Conservation (phyloP, 2,888 invertebrate genomes). For the Hypomecis punctinalis region DNA sequence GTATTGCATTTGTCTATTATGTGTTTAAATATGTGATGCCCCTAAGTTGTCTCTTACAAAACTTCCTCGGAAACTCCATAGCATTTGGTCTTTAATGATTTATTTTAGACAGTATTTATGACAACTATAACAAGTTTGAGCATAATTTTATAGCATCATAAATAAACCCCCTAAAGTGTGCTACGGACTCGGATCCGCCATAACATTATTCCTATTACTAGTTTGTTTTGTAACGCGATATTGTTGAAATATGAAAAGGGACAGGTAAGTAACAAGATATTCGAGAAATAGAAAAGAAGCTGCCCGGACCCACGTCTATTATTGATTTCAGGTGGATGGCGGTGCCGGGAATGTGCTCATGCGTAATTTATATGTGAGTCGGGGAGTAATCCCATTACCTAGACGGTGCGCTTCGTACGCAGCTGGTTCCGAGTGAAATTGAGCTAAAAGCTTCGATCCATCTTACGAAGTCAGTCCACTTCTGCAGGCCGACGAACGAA, state of each 20-base stretch:
- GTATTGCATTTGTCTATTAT: no score
- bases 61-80: constrained; percentile 1
- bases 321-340: constrained; percentile 44
- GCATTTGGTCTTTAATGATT: constrained; percentile 17
- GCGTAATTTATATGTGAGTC: constrained; percentile 67
- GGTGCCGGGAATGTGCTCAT: constrained; percentile 52
- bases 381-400: constrained; percentile 64
- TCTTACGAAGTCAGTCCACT: constrained; percentile 76
- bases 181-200: constrained; percentile 24
- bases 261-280: constrained; percentile 44
- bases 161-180: constrained; percentile 28
- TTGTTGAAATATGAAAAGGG: constrained; percentile 44
- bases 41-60: not conserved
- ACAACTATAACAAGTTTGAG: constrained; percentile 30
- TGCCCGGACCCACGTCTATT: constrained; percentile 43
- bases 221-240: constrained; percentile 38
- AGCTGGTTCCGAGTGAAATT: constrained; percentile 70
- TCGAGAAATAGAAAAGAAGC: constrained; percentile 39
- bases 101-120: constrained; percentile 25
- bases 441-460: constrained; percentile 81
- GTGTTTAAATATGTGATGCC: not conserved
- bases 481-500: constrained; percentile 73
- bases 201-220: constrained; percentile 34
- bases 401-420: constrained; percentile 64
- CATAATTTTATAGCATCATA: constrained; percentile 32